Base-by-base conservation (phyloP, 2,113 vertebrate species). In the Dicerorhinus sumatrensis region DNA sequence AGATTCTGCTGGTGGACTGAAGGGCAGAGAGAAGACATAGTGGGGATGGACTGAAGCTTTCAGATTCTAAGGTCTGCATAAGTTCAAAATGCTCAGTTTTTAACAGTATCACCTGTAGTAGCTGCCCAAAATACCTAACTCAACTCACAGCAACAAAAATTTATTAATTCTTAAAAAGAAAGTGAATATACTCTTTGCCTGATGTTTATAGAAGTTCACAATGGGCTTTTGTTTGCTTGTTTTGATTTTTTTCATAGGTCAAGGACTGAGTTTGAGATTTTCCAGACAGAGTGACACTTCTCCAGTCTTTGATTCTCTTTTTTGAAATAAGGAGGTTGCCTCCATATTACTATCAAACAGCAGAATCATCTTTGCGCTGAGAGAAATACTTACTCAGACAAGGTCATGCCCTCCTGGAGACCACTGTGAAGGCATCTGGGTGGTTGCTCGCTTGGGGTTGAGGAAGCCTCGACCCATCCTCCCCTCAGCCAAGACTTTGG, bases 251-350 rank as follows among this genome's bases (percentile, higher is more conserved):
- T 92, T 92, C 48, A 25, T 21, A 36, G 14, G 7, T 70, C 36
- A 79, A 56, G 18, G 33, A 56, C 23, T 83, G 0, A 72, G 29
- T 80, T 89, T 93, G 70, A 25, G n/a, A 62, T 46, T 96, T 91
- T 82, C 42, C 23, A 84, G 56, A 80, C 6, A 46, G 12, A 25
- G 12, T 4, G 27, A 1, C 2, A 7, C 27, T 83, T 92, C 70
- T 94, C 29, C 33, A 29, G 29, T 63, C 13, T 67, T 94, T 62
- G 25, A 76, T 60, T 48, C 11, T 87, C 13, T 88, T 72, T 62
- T 97, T 48, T 75, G 29, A 92, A 95, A 79, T 48, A 76, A 83
- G 58, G 94, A 82, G 72, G 46, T 65, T 84, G 21, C 11, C 18
- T 94, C n/a, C 39, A 36, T n/a, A 54, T n/a, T 65, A 29, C 27